Evolutionary conservation across 2,113 vertebrate species (phyloP), one percentile per base, ranked within the genome.

Genomic region (Lonchura striata): DNA sequence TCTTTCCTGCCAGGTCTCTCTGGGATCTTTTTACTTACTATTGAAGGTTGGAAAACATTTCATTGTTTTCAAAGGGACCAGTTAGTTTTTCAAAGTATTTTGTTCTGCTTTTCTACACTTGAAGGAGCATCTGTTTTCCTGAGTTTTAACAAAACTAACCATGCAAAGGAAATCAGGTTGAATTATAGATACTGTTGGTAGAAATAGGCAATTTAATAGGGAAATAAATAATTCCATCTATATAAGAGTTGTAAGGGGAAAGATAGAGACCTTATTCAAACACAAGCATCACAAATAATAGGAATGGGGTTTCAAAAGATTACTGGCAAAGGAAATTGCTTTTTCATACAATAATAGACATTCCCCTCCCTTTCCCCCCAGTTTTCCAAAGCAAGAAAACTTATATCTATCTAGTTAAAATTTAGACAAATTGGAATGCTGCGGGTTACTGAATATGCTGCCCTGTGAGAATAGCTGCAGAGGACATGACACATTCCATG

Each of bases 151-250:
- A 77, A 53, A 92, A 87, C 42, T 79, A 89, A 69, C 13, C 4
- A 6, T 60, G 47, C 6, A 68, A 84, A 84, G 31, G 31, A 91
- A 72, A 76, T 72, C 49, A 76, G 46, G 15, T 22, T 85, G 87
- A 92, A 76, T 94, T 87, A 92, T 54, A 94, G 53, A 77, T 77
- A 66, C 8, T 28, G 27, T 35, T 89, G 37, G 31, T 72, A 24
- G 54, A 96, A 94, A 87, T 15, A 49, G 18, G 18, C 21, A 87
- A 68, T 90, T 90, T 82, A 77, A 75, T 61, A 82, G n/a, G 68
- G 92, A 95, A 94, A 94, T 27, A 89, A 86, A 82, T 79, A 96
- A 87, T 84, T 92, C 39, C 25, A 69, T 93, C 74, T 72, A 13
- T 64, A 30, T 79, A 91, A 65, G 63, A 77, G 41, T 39, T 74